Percentiles rank a stretch among this genome's conserved stretches.
These are phyloP conservation scores for Aldabrachelys gigantea DNA, from an alignment of 2,113 vertebrate species.

Conservation along the genomic window DNA sequence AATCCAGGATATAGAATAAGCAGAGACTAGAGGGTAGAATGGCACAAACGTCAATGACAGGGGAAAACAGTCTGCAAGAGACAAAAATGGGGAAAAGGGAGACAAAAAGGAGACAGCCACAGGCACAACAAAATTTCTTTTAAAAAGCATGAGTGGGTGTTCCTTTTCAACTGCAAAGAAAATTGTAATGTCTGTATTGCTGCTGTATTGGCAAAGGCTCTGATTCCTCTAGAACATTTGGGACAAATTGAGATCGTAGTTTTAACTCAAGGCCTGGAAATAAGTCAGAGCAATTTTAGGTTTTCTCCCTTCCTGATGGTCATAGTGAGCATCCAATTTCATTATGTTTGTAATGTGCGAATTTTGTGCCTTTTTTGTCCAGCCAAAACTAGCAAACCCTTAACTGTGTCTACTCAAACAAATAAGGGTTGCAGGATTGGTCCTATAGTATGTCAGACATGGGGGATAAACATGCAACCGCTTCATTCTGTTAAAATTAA, in stretches of 20 bases:
- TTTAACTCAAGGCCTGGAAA: background rate
- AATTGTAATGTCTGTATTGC: background rate
- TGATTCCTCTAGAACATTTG: background rate
- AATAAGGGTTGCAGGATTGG: rapidly evolving
- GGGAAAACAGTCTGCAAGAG: background rate
- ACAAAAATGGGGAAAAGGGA: background rate
- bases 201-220: background rate
- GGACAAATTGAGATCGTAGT: background rate
- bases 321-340: background rate
- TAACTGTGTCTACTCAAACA: background rate
- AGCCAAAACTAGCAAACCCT: background rate
- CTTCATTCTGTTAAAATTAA: background rate
- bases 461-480: too few relatives aligned
- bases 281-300: background rate
- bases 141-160: background rate
- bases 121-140: background rate
- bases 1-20: background rate
- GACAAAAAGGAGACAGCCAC: background rate
- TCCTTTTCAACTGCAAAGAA: background rate
- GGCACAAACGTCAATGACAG: background rate
- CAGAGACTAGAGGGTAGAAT: background rate
- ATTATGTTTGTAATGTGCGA: background rate
- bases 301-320: background rate
- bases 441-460: background rate
- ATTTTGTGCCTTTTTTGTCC: background rate